Evolutionary conservation across 92 coral and sea anemone species (phyloP).

Genomic region (Pocillopora grandis): DNA sequence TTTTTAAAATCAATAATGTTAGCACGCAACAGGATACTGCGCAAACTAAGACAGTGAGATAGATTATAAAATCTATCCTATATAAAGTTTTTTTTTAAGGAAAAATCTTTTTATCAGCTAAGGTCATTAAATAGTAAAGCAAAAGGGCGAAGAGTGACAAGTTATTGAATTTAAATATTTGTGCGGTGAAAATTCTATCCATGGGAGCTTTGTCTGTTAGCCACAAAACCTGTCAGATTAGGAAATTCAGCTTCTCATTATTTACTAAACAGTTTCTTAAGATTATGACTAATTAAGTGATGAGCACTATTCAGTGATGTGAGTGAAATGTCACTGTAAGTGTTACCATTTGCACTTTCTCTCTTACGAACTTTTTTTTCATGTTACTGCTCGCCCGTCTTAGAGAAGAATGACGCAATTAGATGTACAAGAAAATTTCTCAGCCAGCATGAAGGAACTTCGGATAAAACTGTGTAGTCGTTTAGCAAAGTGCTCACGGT

Average conservation of each 20-base stretch:
- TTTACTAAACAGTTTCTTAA: conserved; percentile 3
- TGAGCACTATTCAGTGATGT: neutral
- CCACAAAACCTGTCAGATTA: neutral
- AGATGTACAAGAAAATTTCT: neutral
- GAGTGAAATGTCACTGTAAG: neutral
- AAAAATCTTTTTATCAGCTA: neutral
- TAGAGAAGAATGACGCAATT: neutral
- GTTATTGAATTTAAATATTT: too few relatives aligned
- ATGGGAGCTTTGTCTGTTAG: neutral
- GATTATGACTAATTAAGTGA: conserved; percentile 4
- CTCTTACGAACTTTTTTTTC: neutral
- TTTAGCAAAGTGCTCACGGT: too few relatives aligned
- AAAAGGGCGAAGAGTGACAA: too few relatives aligned
- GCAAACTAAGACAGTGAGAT: neutral
- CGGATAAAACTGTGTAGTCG: too few relatives aligned
- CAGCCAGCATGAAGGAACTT: too few relatives aligned
- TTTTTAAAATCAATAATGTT: neutral
- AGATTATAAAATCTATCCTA: neutral
- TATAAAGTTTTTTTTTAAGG: neutral
- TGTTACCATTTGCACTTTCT: neutral
- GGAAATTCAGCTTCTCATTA: neutral
- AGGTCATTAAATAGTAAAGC: neutral
- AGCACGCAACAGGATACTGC: neutral
- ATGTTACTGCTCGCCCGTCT: too few relatives aligned
- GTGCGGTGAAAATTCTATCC: too few relatives aligned